Conservation (phyloP, 2,113 vertebrate genomes). For the Crypturellus undulatus region DNA sequence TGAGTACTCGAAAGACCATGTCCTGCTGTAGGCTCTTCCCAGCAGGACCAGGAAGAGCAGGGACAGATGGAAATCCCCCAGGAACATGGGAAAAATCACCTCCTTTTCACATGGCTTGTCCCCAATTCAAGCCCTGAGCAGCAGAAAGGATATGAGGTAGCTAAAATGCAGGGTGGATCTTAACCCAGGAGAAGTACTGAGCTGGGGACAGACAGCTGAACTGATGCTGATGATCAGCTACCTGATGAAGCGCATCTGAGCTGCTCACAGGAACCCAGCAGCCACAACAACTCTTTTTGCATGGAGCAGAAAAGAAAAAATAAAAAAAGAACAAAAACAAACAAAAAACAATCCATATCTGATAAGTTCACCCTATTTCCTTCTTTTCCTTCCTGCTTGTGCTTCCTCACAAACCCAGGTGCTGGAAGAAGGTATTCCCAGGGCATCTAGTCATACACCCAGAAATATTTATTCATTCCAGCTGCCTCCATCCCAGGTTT, state of each 20-base stretch:
- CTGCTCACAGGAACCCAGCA: not conserved
- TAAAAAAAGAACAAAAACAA: too few species aligned
- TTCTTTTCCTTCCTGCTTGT: not conserved
- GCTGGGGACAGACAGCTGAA: not conserved
- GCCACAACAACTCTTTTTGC: not conserved
- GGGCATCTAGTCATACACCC: accelerated
- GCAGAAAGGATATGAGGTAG: not conserved
- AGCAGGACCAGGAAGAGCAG: not conserved
- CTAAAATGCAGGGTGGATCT: not conserved
- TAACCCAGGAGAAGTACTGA: not conserved
- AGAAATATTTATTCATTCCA: not conserved
- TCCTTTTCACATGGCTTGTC: not conserved
- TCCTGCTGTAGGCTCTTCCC: not conserved
- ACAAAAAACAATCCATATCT: not conserved
- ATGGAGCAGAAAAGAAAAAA: accelerated
- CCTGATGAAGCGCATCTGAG: not conserved
- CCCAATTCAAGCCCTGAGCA: not conserved
- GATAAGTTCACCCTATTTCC: too few species aligned
- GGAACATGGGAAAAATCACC: accelerated
- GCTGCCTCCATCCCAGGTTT: not conserved
- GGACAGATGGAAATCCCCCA: accelerated
- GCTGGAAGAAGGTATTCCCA: accelerated
- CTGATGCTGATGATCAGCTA: not conserved
- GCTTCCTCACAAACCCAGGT: not conserved
- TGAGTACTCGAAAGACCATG: not conserved